Base-by-base conservation (phyloP, 2,888 invertebrate species). In the Urechis unicinctus region DNA sequence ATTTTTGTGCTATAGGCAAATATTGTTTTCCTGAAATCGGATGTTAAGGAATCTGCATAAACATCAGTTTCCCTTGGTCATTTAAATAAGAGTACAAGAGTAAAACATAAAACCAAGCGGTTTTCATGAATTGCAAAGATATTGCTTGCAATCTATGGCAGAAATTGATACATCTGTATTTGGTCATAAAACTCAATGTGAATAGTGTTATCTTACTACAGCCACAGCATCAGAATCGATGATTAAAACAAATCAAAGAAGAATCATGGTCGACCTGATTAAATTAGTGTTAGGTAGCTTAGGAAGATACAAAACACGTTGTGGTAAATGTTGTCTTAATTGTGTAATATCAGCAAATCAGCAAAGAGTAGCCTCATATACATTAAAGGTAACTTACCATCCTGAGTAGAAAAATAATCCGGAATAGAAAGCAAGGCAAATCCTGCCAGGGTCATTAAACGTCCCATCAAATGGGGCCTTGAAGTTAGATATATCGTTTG, bases 331-430 rank as follows among this genome's bases (percentile, higher is more conserved):
- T 6, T 25, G 6, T 6, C 45, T 17, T 45, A 21, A 21, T 45
- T 9, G 45, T 13, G 41, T 36, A 13, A n/a, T n/a, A n/a, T n/a
- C n/a, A n/a, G n/a, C n/a, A n/a, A n/a, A n/a, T n/a, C n/a, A n/a
- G n/a, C n/a, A n/a, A n/a, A n/a, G n/a, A n/a, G n/a, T n/a, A n/a
- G n/a, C n/a, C n/a, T 13, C 17, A n/a, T n/a, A 17, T 13, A 45
- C 6, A 45, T 13, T 6, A 36, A 9, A 17, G 26, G 5, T 6
- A 4, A 64, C 72, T 63, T 58, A 75, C 77, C 78, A 78, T 53
- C 77, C 77, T 50, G 75, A 72, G 61, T 77, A 78, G 9, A 76
- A 74, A 64, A 75, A 78, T 26, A 78, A 65, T 6, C 77, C 77
- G 22, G 74, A 71, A 61, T 78, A 77, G 50, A 78, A 66, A 1